These are phyloP conservation scores for Bombus balteatus DNA, from an alignment of 1,140 invertebrate species.

Conservation along the genomic window DNA sequence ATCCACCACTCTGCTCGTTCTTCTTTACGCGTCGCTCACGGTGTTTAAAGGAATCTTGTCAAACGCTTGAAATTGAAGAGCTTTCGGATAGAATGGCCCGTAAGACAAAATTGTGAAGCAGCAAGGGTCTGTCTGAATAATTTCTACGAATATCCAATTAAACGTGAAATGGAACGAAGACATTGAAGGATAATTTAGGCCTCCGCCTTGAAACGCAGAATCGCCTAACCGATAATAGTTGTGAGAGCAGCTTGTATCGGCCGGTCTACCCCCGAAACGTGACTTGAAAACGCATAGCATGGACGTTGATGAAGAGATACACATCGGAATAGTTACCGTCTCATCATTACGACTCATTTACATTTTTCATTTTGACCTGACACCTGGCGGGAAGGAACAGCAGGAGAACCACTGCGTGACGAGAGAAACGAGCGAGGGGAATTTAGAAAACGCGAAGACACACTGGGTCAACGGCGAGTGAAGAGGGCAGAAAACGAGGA, in stretches of 20 bases:
- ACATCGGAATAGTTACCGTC: conserved; percentile 61
- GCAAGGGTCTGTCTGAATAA: not conserved
- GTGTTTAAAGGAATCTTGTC: not conserved
- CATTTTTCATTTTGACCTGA: conserved; percentile 67
- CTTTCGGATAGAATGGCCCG: too few species aligned
- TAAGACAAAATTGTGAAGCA: not conserved
- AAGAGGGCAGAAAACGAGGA: not conserved
- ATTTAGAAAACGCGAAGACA: conserved; percentile 9
- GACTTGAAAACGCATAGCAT: conserved; percentile 23
- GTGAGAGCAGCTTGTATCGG: not conserved
- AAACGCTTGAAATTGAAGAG: not conserved
- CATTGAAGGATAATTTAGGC: not conserved
- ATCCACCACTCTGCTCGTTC: not conserved
- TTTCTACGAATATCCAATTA: not conserved
- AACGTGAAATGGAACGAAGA: not conserved
- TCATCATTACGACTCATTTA: conserved; percentile 66
- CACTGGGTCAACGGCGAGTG: not conserved
- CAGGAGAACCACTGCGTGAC: conserved; percentile 33
- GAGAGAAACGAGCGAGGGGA: not conserved
- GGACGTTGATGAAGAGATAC: conserved; percentile 53
- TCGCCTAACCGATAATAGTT: not conserved
- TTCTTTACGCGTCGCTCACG: not conserved
- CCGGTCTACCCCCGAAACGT: not conserved
- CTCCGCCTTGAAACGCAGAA: not conserved
- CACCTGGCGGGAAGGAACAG: conserved; percentile 57